Conservation (phyloP, 2,797 vertebrate genomes). For the Thripadectes ignobilis region DNA sequence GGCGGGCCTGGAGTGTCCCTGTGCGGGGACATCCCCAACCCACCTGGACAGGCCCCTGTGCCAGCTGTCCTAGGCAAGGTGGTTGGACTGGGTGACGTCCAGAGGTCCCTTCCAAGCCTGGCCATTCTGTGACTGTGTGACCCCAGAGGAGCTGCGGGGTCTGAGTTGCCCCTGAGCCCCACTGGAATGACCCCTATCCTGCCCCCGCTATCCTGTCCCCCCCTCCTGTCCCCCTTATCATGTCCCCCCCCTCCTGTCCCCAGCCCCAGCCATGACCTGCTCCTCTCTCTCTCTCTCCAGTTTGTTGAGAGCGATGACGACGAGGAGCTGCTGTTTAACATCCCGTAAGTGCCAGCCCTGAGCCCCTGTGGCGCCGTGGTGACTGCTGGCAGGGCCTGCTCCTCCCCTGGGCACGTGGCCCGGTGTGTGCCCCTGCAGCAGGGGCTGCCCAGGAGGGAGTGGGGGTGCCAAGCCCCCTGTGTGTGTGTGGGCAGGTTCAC, state of each 20-base stretch:
- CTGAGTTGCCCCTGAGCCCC: not conserved
- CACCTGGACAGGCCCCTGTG: not conserved
- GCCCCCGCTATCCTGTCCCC: not conserved
- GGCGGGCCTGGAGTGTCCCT: not conserved
- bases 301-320: conserved; percentile 96
- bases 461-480: not conserved
- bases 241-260: not conserved
- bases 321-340: conserved; percentile 95
- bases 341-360: conserved; percentile 85
- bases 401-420: fast-evolving
- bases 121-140: too few relatives aligned
- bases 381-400: not conserved
- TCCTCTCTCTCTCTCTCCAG: conserved; percentile 62
- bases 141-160: too few relatives aligned
- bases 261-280: not conserved
- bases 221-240: too few relatives aligned
- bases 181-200: too few relatives aligned
- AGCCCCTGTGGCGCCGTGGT: fast-evolving
- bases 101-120: not conserved
- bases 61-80: not conserved
- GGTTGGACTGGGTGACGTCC: not conserved
- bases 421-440: fast-evolving
- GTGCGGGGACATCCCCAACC: not conserved
- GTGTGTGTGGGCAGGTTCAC: conserved; percentile 86
- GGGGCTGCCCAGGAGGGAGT: fast-evolving